Base-by-base conservation (phyloP, 1,140 invertebrate genomes). In the Calephelis virginiensis region DNA sequence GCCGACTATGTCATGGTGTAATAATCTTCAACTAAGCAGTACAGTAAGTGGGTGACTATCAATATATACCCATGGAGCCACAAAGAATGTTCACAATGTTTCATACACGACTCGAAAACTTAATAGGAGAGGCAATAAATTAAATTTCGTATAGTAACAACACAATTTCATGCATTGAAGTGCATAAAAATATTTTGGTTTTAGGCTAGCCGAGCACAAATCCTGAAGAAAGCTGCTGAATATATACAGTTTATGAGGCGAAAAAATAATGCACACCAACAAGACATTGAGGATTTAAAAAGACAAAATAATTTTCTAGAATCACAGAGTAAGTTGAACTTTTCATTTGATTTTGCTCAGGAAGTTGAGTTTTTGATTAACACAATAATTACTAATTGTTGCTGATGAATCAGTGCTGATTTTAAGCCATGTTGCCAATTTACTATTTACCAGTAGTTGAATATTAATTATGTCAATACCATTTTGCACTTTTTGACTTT, bases 211-310 rank as follows among this genome's bases (percentile, higher is more conserved):
- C 93, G 98, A 82, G 98, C 98, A 53, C 98, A 99, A 91, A 99
- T 99, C 72, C 90, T 99, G 49, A 99, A 99, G 88, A 99, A 99
- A 92, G 98, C 98, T 71, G 97, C 98, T 3, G 98, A 99, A 83
- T 99, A 99, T 82, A 99, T 99, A 75, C 95, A 97, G 80, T 96
- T 95, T 65, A 98, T 99, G 97, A 94, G 97, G 74, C 94, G 95
- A 61, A 99, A 98, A 93, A 99, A 98, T 85, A 94, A 94, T 49
- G 94, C 95, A 0, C 97, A 98, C 85, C 97, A 98, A 85, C 95
- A 97, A 78, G 98, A 99, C 80, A 99, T 99, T 80, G 98, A 99
- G 78, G 97, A 98, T 86, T 93, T 99, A 61, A 97, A 95, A 88
- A 94, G 96, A 77, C 97, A 99, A 91, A 99, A 99, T 91, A 94